Evolutionary conservation across 2,113 vertebrate species (phyloP).

Genomic region (Menidia beryllina): DNA sequence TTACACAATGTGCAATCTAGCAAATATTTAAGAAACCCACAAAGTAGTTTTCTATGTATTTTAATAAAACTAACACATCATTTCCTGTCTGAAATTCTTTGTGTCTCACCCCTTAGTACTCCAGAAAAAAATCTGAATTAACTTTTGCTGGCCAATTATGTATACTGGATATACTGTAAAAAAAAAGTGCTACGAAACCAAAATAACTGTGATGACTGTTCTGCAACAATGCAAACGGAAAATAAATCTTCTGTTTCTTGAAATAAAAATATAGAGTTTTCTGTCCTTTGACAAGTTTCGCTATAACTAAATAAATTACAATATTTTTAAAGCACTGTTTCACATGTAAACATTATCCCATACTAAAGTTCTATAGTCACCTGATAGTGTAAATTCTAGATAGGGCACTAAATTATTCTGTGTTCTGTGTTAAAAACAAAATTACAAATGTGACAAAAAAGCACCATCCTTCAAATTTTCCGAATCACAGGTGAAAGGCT

Average conservation of each 20-base stretch:
- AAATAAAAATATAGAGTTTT: not conserved
- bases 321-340: slow-evolving; percentile 13
- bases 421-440: not conserved
- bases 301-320: not conserved
- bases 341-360: not conserved
- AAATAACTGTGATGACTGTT: slow-evolving; percentile 12
- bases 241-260: slow-evolving; percentile 16
- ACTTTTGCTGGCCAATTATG: slow-evolving; percentile 28
- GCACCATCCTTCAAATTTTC: not conserved
- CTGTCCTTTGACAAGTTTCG: not conserved
- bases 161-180: slow-evolving; percentile 51
- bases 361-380: not conserved
- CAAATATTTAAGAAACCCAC: slow-evolving; percentile 78
- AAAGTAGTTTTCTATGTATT: slow-evolving; percentile 89
- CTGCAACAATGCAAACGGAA: not conserved
- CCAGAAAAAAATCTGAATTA: slow-evolving; percentile 42
- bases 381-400: not conserved
- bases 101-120: slow-evolving; percentile 71
- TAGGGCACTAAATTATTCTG: not conserved
- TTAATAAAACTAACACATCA: slow-evolving; percentile 87
- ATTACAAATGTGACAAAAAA: not conserved
- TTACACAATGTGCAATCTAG: slow-evolving; percentile 82
- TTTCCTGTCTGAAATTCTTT: slow-evolving; percentile 82
- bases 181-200: slow-evolving; percentile 50
- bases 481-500: not conserved